These are phyloP conservation scores for Stomorhina lunata DNA, from an alignment of 2,888 invertebrate species.

Conservation along the genomic window DNA sequence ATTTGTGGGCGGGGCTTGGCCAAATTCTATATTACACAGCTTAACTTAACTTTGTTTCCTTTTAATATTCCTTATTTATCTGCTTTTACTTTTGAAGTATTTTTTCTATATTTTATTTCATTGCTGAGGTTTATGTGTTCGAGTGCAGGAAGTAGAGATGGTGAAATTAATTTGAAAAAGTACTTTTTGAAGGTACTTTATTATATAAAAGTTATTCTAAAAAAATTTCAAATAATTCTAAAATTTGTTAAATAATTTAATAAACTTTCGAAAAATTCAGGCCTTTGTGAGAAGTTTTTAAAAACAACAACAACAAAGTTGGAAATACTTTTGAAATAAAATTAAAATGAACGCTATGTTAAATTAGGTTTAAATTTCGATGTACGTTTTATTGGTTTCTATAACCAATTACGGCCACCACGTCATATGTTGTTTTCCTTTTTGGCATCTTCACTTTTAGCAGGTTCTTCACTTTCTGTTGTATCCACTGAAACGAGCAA, in stretches of 20 bases:
- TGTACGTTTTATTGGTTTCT: constrained; percentile 78
- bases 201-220: too few species aligned
- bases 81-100: constrained; percentile 18
- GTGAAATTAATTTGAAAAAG: neutral
- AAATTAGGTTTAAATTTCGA: constrained; percentile 75
- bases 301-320: neutral
- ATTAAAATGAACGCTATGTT: constrained; percentile 63
- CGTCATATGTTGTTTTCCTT: constrained; percentile 79
- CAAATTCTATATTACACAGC: constrained; percentile 46
- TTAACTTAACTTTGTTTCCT: constrained; percentile 40
- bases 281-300: neutral
- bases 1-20: too few species aligned
- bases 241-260: constrained; percentile 5
- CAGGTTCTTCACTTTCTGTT: constrained; percentile 81
- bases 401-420: constrained; percentile 78
- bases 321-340: constrained; percentile 12
- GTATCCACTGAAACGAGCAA: constrained; percentile 82
- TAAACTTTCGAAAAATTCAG: neutral
- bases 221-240: neutral
- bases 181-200: neutral
- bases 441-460: constrained; percentile 71
- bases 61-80: neutral
- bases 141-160: neutral
- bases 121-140: neutral
- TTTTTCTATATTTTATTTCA: neutral